These are phyloP conservation scores for Dunckerocampus dactyliophorus DNA, from an alignment of 2,113 vertebrate species.

Conservation along the genomic window DNA sequence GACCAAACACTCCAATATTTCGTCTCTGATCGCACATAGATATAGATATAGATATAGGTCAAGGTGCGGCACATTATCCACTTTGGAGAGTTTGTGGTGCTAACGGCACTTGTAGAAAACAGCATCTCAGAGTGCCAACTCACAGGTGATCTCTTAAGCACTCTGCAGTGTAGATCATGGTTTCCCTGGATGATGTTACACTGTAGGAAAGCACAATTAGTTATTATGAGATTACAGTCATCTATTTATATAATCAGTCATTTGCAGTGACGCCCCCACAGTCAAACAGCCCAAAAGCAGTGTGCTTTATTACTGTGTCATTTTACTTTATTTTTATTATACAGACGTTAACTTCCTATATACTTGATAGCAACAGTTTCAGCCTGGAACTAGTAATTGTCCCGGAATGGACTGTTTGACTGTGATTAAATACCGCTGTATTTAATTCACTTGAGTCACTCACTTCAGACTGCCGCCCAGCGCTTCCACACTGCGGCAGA, in stretches of 20 bases:
- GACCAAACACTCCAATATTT: slow-evolving; percentile 84
- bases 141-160: slow-evolving; percentile 85
- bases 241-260: too few species aligned
- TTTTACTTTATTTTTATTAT: too few species aligned
- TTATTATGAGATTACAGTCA: neutral
- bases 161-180: slow-evolving; percentile 80
- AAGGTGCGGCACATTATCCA: neutral
- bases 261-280: too few species aligned
- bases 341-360: too few species aligned
- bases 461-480: slow-evolving; percentile 85
- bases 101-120: neutral
- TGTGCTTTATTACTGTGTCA: too few species aligned
- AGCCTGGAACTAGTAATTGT: too few species aligned
- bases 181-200: slow-evolving; percentile 83
- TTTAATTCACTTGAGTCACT: slow-evolving; percentile 41
- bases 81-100: neutral
- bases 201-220: slow-evolving; percentile 63
- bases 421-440: too few species aligned
- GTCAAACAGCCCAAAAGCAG: too few species aligned
- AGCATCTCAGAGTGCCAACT: slow-evolving; percentile 42
- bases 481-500: slow-evolving; percentile 85
- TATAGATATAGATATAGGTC: neutral
- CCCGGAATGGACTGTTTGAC: too few species aligned
- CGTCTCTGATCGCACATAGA: slow-evolving; percentile 71
- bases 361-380: too few species aligned